A percentile compares a stretch with the other conserved stretches of the same genome.
These are phyloP conservation scores for Rotaria macrura DNA, from an alignment of 2,888 invertebrate genomes.

Conservation along the genomic window DNA sequence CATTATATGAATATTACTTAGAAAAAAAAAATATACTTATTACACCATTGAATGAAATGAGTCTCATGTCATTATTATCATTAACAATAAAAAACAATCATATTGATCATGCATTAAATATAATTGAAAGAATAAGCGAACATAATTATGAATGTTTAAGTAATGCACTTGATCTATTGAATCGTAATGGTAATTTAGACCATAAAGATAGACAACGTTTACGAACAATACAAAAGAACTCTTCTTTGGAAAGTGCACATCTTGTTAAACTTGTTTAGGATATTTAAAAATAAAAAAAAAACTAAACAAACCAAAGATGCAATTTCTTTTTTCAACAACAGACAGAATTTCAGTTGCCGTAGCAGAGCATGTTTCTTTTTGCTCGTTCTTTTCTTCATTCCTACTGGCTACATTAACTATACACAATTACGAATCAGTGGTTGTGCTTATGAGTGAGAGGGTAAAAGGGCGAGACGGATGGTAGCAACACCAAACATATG, in stretches of 20 bases:
- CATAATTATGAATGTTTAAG: constrained; percentile 7
- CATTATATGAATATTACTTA: neutral
- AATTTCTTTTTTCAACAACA: too few species aligned
- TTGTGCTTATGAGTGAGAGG: neutral
- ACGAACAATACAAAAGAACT: neutral
- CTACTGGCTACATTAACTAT: neutral
- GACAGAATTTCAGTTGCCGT: too few species aligned
- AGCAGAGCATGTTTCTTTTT: neutral
- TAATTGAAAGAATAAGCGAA: neutral
- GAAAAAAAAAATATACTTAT: neutral
- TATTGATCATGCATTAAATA: neutral
- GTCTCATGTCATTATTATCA: neutral
- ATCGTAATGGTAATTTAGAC: neutral
- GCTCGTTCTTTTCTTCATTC: neutral
- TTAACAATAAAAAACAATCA: neutral
- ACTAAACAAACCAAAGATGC: too few species aligned
- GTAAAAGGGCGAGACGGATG: neutral
- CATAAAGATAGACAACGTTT: neutral
- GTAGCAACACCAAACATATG: neutral
- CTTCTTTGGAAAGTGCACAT: neutral
- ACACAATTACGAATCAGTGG: neutral
- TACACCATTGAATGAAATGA: neutral
- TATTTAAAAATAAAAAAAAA: neutral
- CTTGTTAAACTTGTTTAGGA: constrained; percentile 9
- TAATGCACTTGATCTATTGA: neutral